Evolutionary conservation across 2,888 invertebrate genomes (phyloP).

Genomic region (Apamea crenata): DNA sequence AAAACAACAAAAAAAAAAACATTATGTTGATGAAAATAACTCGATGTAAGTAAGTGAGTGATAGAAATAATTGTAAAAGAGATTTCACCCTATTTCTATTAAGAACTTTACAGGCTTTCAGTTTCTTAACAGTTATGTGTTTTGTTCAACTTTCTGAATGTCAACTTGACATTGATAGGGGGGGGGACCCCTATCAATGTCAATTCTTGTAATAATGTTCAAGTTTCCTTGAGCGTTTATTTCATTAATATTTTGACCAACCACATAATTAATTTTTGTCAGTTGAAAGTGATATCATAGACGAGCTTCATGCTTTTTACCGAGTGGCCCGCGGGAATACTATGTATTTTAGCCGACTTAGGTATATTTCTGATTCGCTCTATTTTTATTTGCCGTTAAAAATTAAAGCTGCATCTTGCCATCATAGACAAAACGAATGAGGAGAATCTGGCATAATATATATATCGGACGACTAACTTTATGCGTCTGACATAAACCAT

Average conservation of each 20-base stretch:
- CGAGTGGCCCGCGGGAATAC: background rate
- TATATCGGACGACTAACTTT: constrained; percentile 18
- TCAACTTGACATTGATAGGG: no score
- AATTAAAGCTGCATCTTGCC: background rate
- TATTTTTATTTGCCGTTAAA: background rate
- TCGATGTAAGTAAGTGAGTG: background rate
- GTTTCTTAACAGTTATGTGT: background rate
- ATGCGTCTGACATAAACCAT: constrained; percentile 45
- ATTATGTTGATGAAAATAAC: background rate
- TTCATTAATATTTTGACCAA: constrained; percentile 7
- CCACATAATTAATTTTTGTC: background rate
- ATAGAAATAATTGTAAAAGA: no score
- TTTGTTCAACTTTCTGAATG: constrained; percentile 7
- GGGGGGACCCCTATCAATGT: no score
- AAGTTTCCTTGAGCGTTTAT: background rate
- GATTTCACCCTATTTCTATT: background rate
- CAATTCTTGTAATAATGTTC: no score
- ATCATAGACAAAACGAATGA: background rate
- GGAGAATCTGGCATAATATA: constrained; percentile 8
- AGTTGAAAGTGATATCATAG: background rate
- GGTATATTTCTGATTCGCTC: background rate
- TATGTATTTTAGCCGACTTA: background rate
- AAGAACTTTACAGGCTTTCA: constrained; percentile 9
- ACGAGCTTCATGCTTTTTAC: background rate
- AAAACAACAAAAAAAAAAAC: background rate